Evolutionary conservation across 2,888 invertebrate species (phyloP).

Genomic region (Bembecia ichneumoniformis): DNA sequence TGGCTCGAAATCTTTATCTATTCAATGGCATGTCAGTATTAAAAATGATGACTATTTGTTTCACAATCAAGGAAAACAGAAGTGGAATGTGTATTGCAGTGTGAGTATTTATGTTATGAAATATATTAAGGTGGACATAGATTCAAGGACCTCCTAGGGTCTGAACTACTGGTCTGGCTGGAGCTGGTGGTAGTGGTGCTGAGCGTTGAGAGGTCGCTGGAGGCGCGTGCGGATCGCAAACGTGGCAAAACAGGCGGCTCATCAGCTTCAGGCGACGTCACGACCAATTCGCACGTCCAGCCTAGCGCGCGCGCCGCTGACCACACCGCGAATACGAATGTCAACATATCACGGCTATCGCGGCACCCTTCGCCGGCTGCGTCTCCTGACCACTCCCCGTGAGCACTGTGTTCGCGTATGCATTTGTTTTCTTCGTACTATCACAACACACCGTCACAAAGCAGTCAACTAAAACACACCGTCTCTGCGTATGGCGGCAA

Average conservation of each 20-base stretch:
- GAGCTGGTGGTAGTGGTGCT: conserved; percentile 64
- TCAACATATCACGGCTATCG: conserved; percentile 64
- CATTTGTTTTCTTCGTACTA: conserved; percentile 41
- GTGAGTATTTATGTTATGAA: no score
- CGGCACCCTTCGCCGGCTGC: conserved; percentile 36
- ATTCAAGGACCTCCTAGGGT: conserved; percentile 52
- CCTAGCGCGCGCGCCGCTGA: conserved; percentile 74
- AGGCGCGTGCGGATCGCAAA: conserved; percentile 62
- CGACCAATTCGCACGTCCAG: conserved; percentile 43
- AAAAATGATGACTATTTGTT: no score
- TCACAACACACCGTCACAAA: conserved; percentile 20
- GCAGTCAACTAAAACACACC: conserved; percentile 3
- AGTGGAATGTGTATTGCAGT: no score
- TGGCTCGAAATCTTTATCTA: no score
- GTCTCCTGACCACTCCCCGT: conserved; percentile 41
- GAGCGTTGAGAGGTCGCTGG: conserved; percentile 64
- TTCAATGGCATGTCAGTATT: no score
- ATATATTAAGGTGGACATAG: no score
- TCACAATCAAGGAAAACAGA: no score
- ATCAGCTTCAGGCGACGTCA: conserved; percentile 39
- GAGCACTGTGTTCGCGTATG: conserved; percentile 31
- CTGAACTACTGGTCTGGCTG: conserved; percentile 60
- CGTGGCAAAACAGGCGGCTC: conserved; percentile 57
- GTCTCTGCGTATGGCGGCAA: background rate
- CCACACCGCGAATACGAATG: conserved; percentile 75